Evolutionary conservation across 2,797 vertebrate species (phyloP), one percentile per base, ranked within the genome.

Genomic region (Apogon talboti): DNA sequence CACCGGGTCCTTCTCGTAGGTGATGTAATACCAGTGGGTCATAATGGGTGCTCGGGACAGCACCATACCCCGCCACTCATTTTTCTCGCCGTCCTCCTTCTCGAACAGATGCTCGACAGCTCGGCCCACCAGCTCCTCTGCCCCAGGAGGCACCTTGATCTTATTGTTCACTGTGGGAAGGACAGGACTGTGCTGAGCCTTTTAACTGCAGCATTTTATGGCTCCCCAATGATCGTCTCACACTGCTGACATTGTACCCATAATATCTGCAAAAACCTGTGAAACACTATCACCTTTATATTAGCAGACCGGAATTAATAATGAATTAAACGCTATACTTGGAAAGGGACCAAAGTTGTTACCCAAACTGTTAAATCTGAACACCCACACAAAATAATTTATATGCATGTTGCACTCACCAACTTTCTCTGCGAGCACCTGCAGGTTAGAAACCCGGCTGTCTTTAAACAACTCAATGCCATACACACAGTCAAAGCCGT

Each of bases 1-100:
- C 59, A 95, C 94, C 0, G 94, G 94, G 87, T 95, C 94, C 79
- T 95, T 95, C 89, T 95, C 94, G 1, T 95, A 95, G 60, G 94
- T 95, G 88, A 95, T 95, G 88, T 95, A 95, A 82, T 95, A 95
- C 94, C 94, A 95, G 88, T 95, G 93, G 78, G 93, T 95, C 94
- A 95, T 95, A 78, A 95, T 89, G 73, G 94, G 94, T n/a, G 94
- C 94, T 7, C 93, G 87, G 46, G 94, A 95, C n/a, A 95, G 89
- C 66, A 95, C 94, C 94, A 95, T 95, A 49, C 94, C 94, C 52
- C 94, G 85, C 94, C 94, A 95, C 79, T 95, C 94, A 3, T 95
- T 95, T 79, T 95, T 95, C 67, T 94, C 93, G 0, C 94, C 94
- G 0, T 94, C 94, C 77, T 95, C 94, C 84, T 95, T 95, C 76